These are phyloP conservation scores for Halesus radiatus DNA, from an alignment of 1,140 invertebrate genomes.

Conservation along the genomic window DNA sequence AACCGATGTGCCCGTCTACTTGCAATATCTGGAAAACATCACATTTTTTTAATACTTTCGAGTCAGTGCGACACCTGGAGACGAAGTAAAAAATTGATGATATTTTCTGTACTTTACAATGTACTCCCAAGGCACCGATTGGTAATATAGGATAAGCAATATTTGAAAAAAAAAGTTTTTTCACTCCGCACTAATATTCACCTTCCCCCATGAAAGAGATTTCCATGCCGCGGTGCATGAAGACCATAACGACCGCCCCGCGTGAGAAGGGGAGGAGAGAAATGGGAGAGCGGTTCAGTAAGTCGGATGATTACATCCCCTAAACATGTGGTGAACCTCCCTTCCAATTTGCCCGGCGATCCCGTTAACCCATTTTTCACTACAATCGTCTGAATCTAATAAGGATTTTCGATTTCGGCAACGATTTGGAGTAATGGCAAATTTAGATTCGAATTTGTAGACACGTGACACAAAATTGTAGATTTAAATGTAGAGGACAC, in stretches of 20 bases:
- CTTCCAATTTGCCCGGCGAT: background rate
- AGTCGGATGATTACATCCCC: background rate
- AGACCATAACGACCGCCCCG: background rate
- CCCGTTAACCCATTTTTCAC: background rate
- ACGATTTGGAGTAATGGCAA: conserved; percentile 1
- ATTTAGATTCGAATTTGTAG: background rate
- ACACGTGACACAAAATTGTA: no score
- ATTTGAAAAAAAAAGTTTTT: no score
- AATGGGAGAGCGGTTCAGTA: background rate
- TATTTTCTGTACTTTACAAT: no score
- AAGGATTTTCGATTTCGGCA: conserved; percentile 13
- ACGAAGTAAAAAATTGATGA: no score
- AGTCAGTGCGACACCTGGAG: no score
- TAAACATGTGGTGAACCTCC: background rate
- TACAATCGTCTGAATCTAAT: conserved; percentile 21
- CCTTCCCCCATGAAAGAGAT: background rate
- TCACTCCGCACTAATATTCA: no score
- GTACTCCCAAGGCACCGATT: no score
- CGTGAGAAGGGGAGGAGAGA: background rate
- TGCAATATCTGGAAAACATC: no score
- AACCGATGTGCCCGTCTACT: no score
- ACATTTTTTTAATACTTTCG: no score
- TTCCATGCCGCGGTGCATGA: background rate
- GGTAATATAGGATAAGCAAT: no score
- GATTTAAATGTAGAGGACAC: no score